phyloP scores from a whole-genome alignment of 2,888 invertebrate species.

The Drosophila nr. medialis region DNA sequence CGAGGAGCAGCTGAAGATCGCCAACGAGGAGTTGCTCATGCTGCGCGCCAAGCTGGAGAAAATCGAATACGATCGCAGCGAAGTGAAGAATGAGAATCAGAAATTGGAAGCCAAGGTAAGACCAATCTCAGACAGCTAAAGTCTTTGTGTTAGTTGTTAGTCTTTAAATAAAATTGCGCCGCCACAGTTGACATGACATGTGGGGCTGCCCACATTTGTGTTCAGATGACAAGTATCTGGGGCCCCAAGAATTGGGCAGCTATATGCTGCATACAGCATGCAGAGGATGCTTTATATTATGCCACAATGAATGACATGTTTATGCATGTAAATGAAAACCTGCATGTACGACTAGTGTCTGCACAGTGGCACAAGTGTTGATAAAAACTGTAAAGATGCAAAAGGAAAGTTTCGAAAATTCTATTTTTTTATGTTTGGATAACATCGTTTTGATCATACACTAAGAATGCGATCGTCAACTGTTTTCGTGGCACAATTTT shows the following conservation, averaged over 20 bases:
- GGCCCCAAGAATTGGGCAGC: slow-evolving; percentile 51
- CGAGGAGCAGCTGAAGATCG: slow-evolving; percentile 93
- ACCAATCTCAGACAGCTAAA: not conserved
- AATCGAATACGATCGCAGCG: slow-evolving; percentile 93
- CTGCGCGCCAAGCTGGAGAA: slow-evolving; percentile 93
- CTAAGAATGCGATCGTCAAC: not conserved
- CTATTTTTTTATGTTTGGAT: not conserved
- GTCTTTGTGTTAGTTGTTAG: slow-evolving; percentile 12
- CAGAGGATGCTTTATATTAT: slow-evolving; percentile 18
- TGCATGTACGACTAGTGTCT: not conserved
- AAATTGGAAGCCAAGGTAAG: slow-evolving; percentile 96
- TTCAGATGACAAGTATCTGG: slow-evolving; percentile 53
- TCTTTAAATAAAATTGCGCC: slow-evolving; percentile 52
- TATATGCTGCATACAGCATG: slow-evolving; percentile 17
- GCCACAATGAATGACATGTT: slow-evolving; percentile 18
- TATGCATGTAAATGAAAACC: not conserved
- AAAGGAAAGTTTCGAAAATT: too few relatives aligned
- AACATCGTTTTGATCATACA: not conserved
- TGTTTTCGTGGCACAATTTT: not conserved
- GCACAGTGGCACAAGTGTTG: slow-evolving; percentile 10
- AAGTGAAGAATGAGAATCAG: slow-evolving; percentile 94
- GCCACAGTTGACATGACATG: slow-evolving; percentile 32
- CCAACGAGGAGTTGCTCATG: slow-evolving; percentile 94
- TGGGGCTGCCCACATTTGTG: slow-evolving; percentile 39
- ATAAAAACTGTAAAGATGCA: not conserved